Conservation (phyloP, 2,797 vertebrate species). For the Sebastiscus albofasciatus region DNA sequence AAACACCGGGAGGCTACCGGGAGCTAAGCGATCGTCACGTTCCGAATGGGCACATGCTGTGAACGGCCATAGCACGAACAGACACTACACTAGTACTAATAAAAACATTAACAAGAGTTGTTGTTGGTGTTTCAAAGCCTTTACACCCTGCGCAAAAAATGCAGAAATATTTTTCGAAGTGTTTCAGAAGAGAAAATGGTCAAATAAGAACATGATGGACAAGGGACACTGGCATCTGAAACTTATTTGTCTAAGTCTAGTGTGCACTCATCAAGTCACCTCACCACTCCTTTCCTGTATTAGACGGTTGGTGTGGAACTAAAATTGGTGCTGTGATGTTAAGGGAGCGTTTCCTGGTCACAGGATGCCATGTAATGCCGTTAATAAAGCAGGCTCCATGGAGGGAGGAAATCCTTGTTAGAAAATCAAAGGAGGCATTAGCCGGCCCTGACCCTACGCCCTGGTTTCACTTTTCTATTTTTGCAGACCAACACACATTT, state of each 20-base stretch:
- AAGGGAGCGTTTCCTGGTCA: conserved; percentile 53
- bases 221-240: no score
- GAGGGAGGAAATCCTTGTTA: conserved; percentile 65
- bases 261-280: not conserved
- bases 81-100: not conserved
- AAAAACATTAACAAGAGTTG: not conserved
- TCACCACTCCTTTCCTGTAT: not conserved
- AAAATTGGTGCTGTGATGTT: conserved; percentile 44
- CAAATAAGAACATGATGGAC: not conserved
- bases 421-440: conserved; percentile 68
- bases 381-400: conserved; percentile 58
- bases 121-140: not conserved
- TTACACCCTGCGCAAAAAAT: not conserved
- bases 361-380: conserved; percentile 67
- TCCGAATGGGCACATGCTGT: no score
- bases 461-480: conserved; percentile 34
- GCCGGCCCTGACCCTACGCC: conserved; percentile 37
- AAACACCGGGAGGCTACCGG: no score
- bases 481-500: conserved; percentile 13
- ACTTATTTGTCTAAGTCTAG: not conserved
- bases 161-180: accelerated
- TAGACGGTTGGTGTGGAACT: not conserved
- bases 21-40: no score
- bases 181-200: not conserved
- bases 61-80: no score